A percentile compares a stretch with the other conserved stretches of the same genome.
Evolutionary conservation across 2,888 invertebrate genomes (phyloP).

Genomic region (Fragum whitleyi): DNA sequence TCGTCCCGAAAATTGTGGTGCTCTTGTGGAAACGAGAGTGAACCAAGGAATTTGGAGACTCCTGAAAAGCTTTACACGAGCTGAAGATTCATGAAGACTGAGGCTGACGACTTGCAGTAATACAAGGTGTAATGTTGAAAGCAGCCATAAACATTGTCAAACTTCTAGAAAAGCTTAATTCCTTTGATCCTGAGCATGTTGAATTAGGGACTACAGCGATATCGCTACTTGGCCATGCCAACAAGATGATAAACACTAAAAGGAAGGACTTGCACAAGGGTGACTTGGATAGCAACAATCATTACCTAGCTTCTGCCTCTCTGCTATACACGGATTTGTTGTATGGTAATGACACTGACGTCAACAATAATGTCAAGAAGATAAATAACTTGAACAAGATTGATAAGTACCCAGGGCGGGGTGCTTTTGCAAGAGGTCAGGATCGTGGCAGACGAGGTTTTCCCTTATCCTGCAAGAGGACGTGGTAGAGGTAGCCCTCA

Average conservation of each 20-base stretch:
- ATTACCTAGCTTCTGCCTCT: conserved; percentile 36
- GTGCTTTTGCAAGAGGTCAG: conserved; percentile 11
- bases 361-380: conserved; percentile 40
- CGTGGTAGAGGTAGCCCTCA: conserved; percentile 1
- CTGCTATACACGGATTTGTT: conserved; percentile 40
- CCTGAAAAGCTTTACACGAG: conserved; percentile 30
- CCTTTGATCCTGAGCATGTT: not conserved
- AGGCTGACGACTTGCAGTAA: conserved; percentile 1
- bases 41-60: conserved; percentile 40
- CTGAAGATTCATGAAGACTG: conserved; percentile 33
- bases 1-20: conserved; percentile 23
- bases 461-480: conserved; percentile 13
- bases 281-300: conserved; percentile 41
- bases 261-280: conserved; percentile 31
- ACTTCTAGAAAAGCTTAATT: conserved; percentile 15
- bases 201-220: conserved; percentile 20
- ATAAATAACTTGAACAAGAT: conserved; percentile 42
- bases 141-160: conserved; percentile 26
- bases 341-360: conserved; percentile 41
- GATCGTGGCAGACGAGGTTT: not conserved
- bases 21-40: conserved; percentile 22
- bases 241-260: conserved; percentile 40
- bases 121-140: conserved; percentile 29
- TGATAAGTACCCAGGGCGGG: conserved; percentile 5
- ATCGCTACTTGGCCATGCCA: conserved; percentile 31